Evolutionary conservation across 2,797 vertebrate species (phyloP).

Genomic region (Pipistrellus pygmaeus): DNA sequence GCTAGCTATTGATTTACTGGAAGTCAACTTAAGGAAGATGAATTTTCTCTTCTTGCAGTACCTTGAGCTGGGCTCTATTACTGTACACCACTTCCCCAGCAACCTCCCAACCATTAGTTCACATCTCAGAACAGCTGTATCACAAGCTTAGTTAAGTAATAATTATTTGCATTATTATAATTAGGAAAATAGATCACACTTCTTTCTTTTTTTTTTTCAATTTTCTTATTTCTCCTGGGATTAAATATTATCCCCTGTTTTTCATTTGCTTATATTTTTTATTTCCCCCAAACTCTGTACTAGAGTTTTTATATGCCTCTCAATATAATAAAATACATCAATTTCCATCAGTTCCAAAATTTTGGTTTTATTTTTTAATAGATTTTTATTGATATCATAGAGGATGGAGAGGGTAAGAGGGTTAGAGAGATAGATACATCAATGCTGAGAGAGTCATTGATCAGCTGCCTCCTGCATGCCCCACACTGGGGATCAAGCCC

Average conservation of each 20-base stretch:
- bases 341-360: not conserved
- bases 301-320: not conserved
- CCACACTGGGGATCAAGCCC: no score
- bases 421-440: no score
- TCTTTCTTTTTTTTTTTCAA: not conserved
- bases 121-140: not conserved
- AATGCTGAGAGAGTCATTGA: no score
- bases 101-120: not conserved
- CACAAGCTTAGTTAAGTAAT: not conserved
- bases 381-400: no score
- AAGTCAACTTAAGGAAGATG: not conserved
- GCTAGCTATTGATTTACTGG: not conserved
- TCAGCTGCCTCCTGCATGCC: no score
- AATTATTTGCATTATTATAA: not conserved
- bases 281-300: not conserved
- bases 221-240: not conserved
- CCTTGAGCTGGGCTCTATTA: not conserved
- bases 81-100: fast-evolving
- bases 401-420: no score
- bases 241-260: not conserved
- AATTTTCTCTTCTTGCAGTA: not conserved
- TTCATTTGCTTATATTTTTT: not conserved
- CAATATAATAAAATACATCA: not conserved
- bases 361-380: not conserved
- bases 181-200: not conserved